Evolutionary conservation across 2,113 vertebrate genomes (phyloP).

Genomic region (Alethe diademata): DNA sequence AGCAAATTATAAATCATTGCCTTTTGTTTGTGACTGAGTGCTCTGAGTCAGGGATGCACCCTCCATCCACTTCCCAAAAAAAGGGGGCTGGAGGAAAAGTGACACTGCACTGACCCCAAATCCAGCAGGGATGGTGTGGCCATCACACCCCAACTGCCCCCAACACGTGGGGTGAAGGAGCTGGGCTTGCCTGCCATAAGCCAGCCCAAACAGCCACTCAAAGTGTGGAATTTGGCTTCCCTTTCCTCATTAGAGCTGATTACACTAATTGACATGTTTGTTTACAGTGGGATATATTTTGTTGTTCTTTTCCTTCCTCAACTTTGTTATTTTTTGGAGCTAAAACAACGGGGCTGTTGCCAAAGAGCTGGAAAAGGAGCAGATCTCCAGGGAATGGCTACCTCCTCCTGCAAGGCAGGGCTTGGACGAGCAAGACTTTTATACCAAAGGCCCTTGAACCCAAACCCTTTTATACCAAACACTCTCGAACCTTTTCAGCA

Average conservation of each 20-base stretch:
- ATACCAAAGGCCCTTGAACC: background rate
- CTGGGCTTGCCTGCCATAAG: background rate
- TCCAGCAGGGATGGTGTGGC: accelerated
- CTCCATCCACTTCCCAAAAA: background rate
- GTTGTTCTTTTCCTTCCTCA: background rate
- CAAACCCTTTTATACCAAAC: background rate
- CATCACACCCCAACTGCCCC: background rate
- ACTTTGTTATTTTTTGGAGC: background rate
- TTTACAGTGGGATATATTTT: constrained; percentile 28
- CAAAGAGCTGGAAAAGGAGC: background rate
- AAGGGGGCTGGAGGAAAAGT: background rate
- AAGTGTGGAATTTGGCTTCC: constrained; percentile 29
- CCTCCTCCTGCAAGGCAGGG: background rate
- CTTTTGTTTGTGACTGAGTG: constrained; percentile 63
- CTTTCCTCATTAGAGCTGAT: constrained; percentile 47
- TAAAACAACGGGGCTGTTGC: background rate
- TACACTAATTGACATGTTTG: constrained; percentile 50
- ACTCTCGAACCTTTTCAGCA: background rate
- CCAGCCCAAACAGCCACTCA: background rate
- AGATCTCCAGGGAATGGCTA: background rate
- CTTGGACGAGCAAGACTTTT: background rate
- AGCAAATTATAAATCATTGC: constrained; percentile 69
- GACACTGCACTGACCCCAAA: background rate
- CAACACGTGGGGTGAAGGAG: accelerated
- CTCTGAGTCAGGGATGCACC: background rate